These are phyloP conservation scores for Odontophorus gujanensis DNA, from an alignment of 2,113 vertebrate genomes.

Conservation along the genomic window DNA sequence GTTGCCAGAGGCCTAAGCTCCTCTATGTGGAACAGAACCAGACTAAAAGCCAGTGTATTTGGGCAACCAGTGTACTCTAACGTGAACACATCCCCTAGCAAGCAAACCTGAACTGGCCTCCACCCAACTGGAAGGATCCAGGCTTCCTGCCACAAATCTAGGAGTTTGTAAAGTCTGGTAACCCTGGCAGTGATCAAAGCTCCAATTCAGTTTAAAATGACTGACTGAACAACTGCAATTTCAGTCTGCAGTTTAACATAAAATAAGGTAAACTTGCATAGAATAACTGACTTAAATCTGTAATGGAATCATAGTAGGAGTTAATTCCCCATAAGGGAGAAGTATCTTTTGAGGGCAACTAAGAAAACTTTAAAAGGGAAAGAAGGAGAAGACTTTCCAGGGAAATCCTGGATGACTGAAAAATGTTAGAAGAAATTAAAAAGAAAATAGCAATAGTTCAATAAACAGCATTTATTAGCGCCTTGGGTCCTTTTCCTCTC, in stretches of 20 bases:
- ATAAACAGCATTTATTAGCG: neutral
- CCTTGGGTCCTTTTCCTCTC: neutral
- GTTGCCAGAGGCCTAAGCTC: neutral
- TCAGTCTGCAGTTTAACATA: constrained; percentile 39
- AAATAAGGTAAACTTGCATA: constrained; percentile 47
- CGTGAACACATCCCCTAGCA: neutral
- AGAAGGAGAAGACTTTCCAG: neutral
- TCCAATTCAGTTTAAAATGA: neutral
- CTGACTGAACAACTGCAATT: constrained; percentile 32
- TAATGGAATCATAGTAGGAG: neutral
- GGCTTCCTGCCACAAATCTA: neutral
- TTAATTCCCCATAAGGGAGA: neutral
- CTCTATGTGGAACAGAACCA: neutral
- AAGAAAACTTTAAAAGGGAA: neutral
- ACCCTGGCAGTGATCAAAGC: constrained; percentile 1
- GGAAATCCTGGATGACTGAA: neutral
- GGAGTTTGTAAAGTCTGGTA: neutral
- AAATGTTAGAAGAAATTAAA: neutral
- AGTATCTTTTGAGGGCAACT: neutral
- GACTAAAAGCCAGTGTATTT: neutral
- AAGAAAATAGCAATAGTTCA: neutral
- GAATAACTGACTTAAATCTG: constrained; percentile 24
- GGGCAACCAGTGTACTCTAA: neutral
- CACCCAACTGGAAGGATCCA: neutral
- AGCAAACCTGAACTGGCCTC: neutral